Conservation (phyloP, 1,140 invertebrate genomes). For the Hesperophylax magnus region DNA sequence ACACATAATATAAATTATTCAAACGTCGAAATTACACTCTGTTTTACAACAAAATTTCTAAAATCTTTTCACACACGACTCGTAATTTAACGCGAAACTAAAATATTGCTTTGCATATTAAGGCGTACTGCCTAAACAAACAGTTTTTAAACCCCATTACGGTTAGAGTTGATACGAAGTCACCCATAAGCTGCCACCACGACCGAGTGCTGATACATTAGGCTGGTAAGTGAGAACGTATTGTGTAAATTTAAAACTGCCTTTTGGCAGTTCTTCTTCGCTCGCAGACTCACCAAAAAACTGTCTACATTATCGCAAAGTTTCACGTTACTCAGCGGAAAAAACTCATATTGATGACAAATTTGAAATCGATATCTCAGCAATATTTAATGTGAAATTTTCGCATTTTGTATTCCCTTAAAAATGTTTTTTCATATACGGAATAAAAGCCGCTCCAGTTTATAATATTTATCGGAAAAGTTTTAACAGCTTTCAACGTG, state of each 20-base stretch:
- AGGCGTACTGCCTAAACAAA: not conserved
- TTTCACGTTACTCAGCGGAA: not conserved
- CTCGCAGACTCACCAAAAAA: not conserved
- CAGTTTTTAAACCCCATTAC: not conserved
- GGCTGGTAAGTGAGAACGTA: no score
- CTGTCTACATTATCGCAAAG: constrained; percentile 4
- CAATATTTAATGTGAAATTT: not conserved
- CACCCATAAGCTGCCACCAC: no score
- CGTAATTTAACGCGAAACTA: not conserved
- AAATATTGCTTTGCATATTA: constrained; percentile 6
- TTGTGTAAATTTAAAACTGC: not conserved
- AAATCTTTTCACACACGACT: constrained; percentile 16
- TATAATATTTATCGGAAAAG: no score
- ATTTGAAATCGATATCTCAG: constrained; percentile 1
- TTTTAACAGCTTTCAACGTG: no score
- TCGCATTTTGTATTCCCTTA: constrained; percentile 10
- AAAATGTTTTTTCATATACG: not conserved
- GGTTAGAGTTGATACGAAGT: not conserved
- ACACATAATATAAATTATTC: not conserved
- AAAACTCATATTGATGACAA: not conserved
- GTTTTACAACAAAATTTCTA: not conserved
- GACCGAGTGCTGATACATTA: no score
- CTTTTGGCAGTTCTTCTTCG: not conserved
- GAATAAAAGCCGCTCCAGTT: no score
- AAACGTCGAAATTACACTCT: not conserved